phyloP scores from a whole-genome alignment of 2,888 invertebrate species.

The Platynereis dumerilii region DNA sequence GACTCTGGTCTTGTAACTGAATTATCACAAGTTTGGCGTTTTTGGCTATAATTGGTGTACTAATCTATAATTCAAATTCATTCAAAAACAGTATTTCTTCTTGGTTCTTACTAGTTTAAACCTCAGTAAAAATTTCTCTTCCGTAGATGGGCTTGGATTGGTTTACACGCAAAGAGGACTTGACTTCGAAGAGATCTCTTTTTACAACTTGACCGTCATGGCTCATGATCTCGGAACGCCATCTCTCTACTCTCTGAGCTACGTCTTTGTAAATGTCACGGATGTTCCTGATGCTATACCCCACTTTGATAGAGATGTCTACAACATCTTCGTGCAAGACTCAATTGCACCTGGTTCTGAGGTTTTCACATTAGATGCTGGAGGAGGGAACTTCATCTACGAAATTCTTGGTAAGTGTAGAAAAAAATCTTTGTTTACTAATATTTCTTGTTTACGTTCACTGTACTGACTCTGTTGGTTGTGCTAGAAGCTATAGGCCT shows the following conservation, averaged over 20 bases:
- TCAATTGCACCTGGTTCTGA: conserved; percentile 45
- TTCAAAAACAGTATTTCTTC: too few species aligned
- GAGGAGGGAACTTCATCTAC: conserved; percentile 48
- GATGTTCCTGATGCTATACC: conserved; percentile 51
- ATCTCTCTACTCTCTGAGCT: conserved; percentile 17
- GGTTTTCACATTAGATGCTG: conserved; percentile 48
- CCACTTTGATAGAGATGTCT: conserved; percentile 46
- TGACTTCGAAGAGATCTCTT: conserved; percentile 6
- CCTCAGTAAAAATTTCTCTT: too few species aligned
- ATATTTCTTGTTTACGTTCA: too few species aligned
- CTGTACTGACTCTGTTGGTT: too few species aligned
- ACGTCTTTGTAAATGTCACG: conserved; percentile 49
- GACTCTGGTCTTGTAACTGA: too few species aligned
- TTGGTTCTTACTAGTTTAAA: too few species aligned
- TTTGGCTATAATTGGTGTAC: too few species aligned
- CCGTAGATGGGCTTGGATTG: conserved; percentile 13
- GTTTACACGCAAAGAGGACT: conserved; percentile 10
- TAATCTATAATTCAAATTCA: too few species aligned
- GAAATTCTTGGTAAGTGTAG: conserved; percentile 41
- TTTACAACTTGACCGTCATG: conserved; percentile 34
- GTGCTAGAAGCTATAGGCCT: too few species aligned
- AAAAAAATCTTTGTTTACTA: too few species aligned
- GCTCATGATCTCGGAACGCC: conserved; percentile 36
- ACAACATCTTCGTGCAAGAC: conserved; percentile 46
- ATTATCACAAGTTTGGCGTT: too few species aligned